Base-by-base conservation (phyloP, 2,797 vertebrate species). In the Pseudopleuronectes americanus region DNA sequence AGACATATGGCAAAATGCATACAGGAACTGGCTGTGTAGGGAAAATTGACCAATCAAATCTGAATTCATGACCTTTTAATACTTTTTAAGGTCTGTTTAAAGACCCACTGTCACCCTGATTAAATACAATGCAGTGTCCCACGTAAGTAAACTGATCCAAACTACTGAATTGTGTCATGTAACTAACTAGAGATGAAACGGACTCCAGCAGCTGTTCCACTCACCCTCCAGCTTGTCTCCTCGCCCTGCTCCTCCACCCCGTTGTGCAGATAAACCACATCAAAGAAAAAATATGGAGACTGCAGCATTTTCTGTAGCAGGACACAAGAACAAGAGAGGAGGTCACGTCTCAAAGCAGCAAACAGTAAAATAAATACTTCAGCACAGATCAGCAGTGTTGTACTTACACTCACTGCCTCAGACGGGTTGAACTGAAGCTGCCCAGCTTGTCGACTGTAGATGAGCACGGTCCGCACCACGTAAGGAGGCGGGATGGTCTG, bases 251-350 rank as follows among this genome's bases (percentile, higher is more conserved):
- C 97, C 0, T 98, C 97, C 0, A 68, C 8, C 0, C 96, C 97
- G 0, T 97, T 98, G 92, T 99, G 97, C 75, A 99, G 95, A 64
- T 96, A 97, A 19, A 99, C 94, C 3, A 98, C 91, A 2, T 99
- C 97, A 0, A 99, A 97, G 91, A 98, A 99, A 80, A 97, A 99
- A 84, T 99, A 99, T 0, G 97, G 97, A 36, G 96, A 99, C 79
- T 96, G 96, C 48, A 99, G 92, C 96, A 98, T 97, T 90, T 97
- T 99, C 97, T 99, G 88, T 24, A 73, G 7, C 19, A 70, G 52
- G 23, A 80, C 17, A 77, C 14, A 75, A 49, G 23, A 54, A 63
- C 0, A 63, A 61, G 13, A 0, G 8, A 24, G 21, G 23, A 23
- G 4, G 57, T 73, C 3, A 68, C 41, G 12, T 14, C 16, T 57